Percentiles rank a stretch among this genome's conserved stretches.
Evolutionary conservation across 2,113 vertebrate genomes (phyloP).

Genomic region (Alouatta palliata): DNA sequence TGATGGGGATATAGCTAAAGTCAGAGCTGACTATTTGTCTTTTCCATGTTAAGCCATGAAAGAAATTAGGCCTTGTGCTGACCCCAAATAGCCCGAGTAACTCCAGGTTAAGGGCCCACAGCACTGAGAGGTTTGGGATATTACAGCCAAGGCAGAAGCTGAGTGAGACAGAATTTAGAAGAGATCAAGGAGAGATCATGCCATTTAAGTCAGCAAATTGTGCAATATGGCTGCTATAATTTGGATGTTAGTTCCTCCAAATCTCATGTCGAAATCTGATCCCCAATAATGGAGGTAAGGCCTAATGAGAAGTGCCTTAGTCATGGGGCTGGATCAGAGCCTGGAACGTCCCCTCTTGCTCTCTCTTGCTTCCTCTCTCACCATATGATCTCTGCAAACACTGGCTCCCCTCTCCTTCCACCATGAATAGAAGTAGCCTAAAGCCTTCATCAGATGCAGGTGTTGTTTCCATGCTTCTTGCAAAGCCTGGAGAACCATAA

Average conservation of each 20-base stretch:
- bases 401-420: background rate
- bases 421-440: background rate
- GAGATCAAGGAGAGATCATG: background rate
- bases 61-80: background rate
- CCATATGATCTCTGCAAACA: background rate
- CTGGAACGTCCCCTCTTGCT: background rate
- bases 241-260: background rate
- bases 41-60: background rate
- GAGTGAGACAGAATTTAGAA: background rate
- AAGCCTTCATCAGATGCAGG: background rate
- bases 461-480: background rate
- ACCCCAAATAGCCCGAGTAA: background rate
- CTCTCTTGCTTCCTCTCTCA: background rate
- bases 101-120: background rate
- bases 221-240: background rate
- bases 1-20: background rate
- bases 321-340: background rate
- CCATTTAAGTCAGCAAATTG: background rate
- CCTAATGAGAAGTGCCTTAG: background rate
- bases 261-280: background rate
- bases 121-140: background rate
- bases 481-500: background rate
- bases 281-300: background rate
- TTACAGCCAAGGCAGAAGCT: background rate
- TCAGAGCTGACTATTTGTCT: background rate